These are phyloP conservation scores for Heterocephalus glaber DNA, from an alignment of 2,113 vertebrate species.

Conservation along the genomic window DNA sequence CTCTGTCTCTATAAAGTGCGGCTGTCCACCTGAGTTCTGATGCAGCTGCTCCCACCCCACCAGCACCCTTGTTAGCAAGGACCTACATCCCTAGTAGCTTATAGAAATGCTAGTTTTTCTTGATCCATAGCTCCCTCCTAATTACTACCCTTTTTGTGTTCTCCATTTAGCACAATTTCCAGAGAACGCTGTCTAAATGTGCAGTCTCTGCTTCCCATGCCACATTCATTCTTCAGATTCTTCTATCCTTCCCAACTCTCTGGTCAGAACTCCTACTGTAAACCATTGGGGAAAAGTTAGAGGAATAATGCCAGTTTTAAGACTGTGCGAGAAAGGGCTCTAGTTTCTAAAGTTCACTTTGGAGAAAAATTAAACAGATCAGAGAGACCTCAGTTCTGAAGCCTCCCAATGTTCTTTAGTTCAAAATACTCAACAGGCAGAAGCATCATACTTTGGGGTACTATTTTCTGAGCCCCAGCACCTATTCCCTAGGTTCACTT, in stretches of 20 bases:
- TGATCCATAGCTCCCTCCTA: not conserved
- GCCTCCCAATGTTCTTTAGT: not conserved
- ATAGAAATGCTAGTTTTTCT: not conserved
- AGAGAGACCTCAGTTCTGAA: not conserved
- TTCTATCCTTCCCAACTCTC: not conserved
- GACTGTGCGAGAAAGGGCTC: not conserved
- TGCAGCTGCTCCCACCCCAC: not conserved
- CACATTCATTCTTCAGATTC: not conserved
- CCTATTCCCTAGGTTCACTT: not conserved
- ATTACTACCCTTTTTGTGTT: constrained; percentile 12
- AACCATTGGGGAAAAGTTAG: not conserved
- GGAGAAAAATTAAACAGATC: not conserved
- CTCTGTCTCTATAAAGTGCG: not conserved
- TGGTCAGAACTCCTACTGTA: not conserved
- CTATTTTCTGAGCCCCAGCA: not conserved
- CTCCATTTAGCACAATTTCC: not conserved
- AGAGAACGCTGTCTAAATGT: not conserved
- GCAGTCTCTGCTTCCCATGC: not conserved
- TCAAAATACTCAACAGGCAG: not conserved
- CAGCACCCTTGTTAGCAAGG: not conserved
- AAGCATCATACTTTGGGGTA: not conserved
- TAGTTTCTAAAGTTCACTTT: too few species aligned
- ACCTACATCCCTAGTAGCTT: not conserved
- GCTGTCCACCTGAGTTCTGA: not conserved
- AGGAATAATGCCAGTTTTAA: not conserved